Conservation (phyloP, 2,113 vertebrate species). For the Marmota flaviventris region DNA sequence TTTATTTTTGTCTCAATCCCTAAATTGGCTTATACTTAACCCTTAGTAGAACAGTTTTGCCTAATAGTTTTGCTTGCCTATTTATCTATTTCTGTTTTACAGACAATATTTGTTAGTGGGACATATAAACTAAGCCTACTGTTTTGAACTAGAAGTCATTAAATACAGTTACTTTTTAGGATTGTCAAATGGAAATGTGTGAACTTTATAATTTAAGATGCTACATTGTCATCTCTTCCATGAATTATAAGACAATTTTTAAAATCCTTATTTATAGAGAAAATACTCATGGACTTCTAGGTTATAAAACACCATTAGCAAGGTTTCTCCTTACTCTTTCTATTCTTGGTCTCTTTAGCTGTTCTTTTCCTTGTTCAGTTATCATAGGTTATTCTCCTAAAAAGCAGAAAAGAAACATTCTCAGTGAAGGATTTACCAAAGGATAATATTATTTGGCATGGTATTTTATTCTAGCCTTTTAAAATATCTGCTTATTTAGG, state of each 20-base stretch:
- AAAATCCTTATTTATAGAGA: neutral
- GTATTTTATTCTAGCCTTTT: neutral
- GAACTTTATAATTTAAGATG: neutral
- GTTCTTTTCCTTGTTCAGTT: slow-evolving; percentile 46
- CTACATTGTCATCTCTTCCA: neutral
- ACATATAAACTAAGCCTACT: neutral
- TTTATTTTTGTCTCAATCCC: neutral
- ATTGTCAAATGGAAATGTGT: neutral
- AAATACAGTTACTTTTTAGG: slow-evolving; percentile 19
- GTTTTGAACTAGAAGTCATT: slow-evolving; percentile 7
- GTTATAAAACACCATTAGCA: neutral
- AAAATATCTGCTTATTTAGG: neutral
- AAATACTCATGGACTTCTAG: neutral
- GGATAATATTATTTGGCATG: slow-evolving; percentile 17
- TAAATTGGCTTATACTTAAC: neutral
- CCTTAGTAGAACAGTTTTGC: slow-evolving; percentile 20
- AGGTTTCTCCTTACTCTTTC: neutral
- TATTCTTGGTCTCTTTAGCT: neutral
- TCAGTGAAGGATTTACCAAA: neutral
- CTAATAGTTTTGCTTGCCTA: neutral
- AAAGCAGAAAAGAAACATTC: slow-evolving; percentile 15
- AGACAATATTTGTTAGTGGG: neutral
- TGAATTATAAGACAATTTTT: slow-evolving; percentile 8
- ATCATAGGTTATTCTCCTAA: neutral
- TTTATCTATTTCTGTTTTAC: neutral